Evolutionary conservation across 2,113 vertebrate species (phyloP).

Genomic region (Eira barbara): DNA sequence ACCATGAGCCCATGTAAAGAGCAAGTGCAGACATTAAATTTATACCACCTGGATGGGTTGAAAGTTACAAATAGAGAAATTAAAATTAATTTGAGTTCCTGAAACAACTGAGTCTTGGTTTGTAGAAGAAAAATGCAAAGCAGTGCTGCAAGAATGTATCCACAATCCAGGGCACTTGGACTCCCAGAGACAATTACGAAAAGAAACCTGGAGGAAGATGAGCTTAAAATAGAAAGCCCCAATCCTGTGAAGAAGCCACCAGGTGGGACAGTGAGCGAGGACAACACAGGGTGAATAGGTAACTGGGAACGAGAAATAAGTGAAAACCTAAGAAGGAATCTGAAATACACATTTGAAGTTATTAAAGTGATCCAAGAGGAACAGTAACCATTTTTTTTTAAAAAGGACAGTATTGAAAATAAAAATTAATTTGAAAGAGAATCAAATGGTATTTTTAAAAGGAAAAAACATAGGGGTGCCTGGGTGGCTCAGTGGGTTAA

Average conservation of each 20-base stretch:
- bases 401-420: background rate
- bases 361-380: background rate
- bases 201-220: background rate
- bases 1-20: background rate
- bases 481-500: no score
- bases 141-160: background rate
- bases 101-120: background rate
- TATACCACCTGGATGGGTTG: background rate
- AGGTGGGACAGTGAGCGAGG: background rate
- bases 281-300: background rate
- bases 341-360: background rate
- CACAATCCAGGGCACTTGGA: background rate
- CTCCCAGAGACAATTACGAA: background rate
- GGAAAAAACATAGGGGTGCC: background rate
- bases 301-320: background rate
- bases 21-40: background rate
- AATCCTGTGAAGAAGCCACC: background rate
- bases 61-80: background rate
- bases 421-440: conserved; percentile 34
- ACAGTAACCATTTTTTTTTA: background rate
- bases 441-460: conserved; percentile 17
- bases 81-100: background rate
- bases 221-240: background rate
- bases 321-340: background rate
- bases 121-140: background rate